These are phyloP conservation scores for Crotophaga sulcirostris DNA, from an alignment of 2,113 vertebrate species.

Conservation along the genomic window DNA sequence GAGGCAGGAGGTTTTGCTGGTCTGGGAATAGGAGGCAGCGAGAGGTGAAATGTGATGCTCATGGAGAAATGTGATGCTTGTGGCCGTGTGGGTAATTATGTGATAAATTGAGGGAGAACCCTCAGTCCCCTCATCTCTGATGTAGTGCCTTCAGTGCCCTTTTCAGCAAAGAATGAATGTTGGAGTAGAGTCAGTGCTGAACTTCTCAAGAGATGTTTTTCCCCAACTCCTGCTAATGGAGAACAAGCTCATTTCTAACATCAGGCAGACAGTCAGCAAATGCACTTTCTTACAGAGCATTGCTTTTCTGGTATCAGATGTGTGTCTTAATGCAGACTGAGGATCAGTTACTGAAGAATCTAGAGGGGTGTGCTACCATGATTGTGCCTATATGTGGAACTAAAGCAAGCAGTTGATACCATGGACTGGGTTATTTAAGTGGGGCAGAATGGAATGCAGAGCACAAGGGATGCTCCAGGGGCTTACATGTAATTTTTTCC, in stretches of 20 bases:
- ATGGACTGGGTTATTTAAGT: neutral
- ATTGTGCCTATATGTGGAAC: neutral
- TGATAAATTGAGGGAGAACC: neutral
- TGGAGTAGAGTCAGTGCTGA: neutral
- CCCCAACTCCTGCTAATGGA: neutral
- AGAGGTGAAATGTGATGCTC: neutral
- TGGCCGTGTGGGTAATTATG: accelerated
- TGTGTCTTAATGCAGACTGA: neutral
- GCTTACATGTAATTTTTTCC: neutral
- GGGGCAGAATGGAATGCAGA: neutral
- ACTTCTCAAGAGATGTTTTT: neutral
- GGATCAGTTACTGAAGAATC: neutral
- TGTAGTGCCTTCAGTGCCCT: neutral
- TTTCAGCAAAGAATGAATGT: neutral
- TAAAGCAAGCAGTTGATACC: neutral
- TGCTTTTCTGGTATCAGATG: neutral
- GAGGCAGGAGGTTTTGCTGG: neutral
- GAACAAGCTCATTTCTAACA: neutral
- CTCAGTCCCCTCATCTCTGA: neutral
- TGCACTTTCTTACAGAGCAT: neutral
- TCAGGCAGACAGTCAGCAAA: neutral
- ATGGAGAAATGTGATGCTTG: neutral
- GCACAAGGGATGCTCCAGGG: neutral
- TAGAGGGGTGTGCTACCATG: neutral
- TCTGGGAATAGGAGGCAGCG: neutral